These are phyloP conservation scores for Pontoporia blainvillei DNA, from an alignment of 2,113 vertebrate species.

Conservation along the genomic window DNA sequence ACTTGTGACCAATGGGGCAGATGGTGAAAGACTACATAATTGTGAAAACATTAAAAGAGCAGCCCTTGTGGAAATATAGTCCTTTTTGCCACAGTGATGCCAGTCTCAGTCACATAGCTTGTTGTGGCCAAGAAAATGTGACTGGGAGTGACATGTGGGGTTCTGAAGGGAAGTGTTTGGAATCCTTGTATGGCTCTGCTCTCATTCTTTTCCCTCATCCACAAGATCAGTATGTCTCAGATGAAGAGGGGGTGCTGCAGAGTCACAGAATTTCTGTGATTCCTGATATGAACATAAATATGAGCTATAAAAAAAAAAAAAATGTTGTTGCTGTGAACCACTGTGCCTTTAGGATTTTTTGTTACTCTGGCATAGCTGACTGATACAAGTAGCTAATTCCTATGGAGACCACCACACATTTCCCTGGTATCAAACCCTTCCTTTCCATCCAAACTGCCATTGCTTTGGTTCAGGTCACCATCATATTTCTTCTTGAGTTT, in stretches of 20 bases:
- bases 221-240: rapidly evolving
- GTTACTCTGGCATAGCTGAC: background rate
- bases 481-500: background rate
- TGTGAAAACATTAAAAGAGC: background rate
- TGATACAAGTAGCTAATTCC: background rate
- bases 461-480: background rate
- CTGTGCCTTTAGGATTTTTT: background rate
- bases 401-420: rapidly evolving
- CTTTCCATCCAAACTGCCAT: rapidly evolving
- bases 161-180: background rate
- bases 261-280: too few species aligned
- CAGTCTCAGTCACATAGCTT: rapidly evolving
- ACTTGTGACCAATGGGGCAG: rapidly evolving
- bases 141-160: rapidly evolving
- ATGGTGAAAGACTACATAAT: rapidly evolving
- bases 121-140: background rate
- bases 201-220: background rate
- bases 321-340: background rate
- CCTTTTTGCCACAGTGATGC: too few species aligned
- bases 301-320: too few species aligned
- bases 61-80: background rate
- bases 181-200: rapidly evolving
- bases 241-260: background rate
- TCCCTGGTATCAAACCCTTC: background rate
- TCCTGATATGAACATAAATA: background rate